Evolutionary conservation across 2,888 invertebrate genomes (phyloP), one percentile per base, ranked within the genome.

Genomic region (Plagiodera versicolora): DNA sequence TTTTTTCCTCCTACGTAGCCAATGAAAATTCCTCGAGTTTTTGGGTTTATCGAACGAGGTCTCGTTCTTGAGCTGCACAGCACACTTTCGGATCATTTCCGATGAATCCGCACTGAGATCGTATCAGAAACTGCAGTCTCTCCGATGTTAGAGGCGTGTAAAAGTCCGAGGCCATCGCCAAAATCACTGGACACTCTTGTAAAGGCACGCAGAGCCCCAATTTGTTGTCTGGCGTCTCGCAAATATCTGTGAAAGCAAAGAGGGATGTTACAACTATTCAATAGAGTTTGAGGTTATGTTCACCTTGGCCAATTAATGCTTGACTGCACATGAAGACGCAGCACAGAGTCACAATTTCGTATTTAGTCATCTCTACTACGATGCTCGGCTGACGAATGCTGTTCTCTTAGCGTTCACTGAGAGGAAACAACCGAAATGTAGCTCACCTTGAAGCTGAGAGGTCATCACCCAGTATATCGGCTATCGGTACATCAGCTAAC

Each of bases 101-200:
- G 1, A 80, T 77, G 67, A 83, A 84, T 1, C 84, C 84, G 64
- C 85, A 86, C 46, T 83, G 83, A 0, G 85, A 84, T 53, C 75
- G 72, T 35, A 80, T 80, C 14, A 86, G 74, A 66, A 79, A 83
- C 11, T 68, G 76, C 10, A 82, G 69, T 1, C 79, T 75, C 58
- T 75, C 72, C 3, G 65, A 30, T 9, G 73, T 73, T 49, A 77
- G 61, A 1, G 70, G 69, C 5, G 65, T 63, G 6, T 66, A 52
- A 30, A 66, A 69, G 60, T 73, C 71, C 30, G 72, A 67, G 32
- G 72, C 60, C 0, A 82, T 81, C 4, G 71, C 57, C 8, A 80
- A 61, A 1, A 85, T 71, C 0, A 67, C 45, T 3, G 75, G 76
- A 60, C 86, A 86, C 1, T 82, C 74, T 67, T 82, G 80, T 0